Base-by-base conservation (phyloP, 2,888 invertebrate species). In the Blomia tropicalis region DNA sequence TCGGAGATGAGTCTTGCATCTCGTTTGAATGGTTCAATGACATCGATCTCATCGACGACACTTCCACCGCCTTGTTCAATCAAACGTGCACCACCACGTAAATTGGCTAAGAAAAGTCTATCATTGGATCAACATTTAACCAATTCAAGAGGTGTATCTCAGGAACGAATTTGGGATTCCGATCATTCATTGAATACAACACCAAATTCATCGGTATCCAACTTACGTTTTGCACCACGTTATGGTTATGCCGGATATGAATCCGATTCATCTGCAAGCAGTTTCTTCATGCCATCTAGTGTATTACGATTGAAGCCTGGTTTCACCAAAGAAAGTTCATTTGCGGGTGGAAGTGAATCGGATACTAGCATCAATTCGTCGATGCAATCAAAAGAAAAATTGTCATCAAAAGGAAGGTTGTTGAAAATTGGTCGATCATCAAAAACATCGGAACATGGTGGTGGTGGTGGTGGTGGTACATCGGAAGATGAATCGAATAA, bases 361-460 rank as follows among this genome's bases (percentile, higher is more conserved):
- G 60, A 58, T 25, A 59, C 59, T 1, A 60, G 63, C 30, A 36
- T 44, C 23, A 54, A 58, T 3, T 41, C 87, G 58, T 75, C 89
- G 36, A 85, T 88, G 71, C 85, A 63, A 14, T 3, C 54, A 4
- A 64, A 65, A 19, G 47, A 62, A 1, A 65, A 62, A 31, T 60
- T 54, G 25, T 58, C 67, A 1, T 51, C 64, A 11, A 67, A 66
- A 47, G 67, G 86, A 22, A 89, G 88, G 76, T n/a, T n/a, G n/a
- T 74, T 90, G 63, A 78, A 78, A 67, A 75, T 89, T 59, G 87
- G 87, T 1, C 89, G 88, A 74, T 85, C 87, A 1, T 81, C 84
- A 56, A 86, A 85, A 67, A 82, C 85, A 60, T 85, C 87, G 70
- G 84, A 84, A 71, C 80, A 72, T 4, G 66, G 69, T 2, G 68